Base-by-base conservation (phyloP, 2,113 vertebrate genomes). In the Phrynosoma platyrhinos region DNA sequence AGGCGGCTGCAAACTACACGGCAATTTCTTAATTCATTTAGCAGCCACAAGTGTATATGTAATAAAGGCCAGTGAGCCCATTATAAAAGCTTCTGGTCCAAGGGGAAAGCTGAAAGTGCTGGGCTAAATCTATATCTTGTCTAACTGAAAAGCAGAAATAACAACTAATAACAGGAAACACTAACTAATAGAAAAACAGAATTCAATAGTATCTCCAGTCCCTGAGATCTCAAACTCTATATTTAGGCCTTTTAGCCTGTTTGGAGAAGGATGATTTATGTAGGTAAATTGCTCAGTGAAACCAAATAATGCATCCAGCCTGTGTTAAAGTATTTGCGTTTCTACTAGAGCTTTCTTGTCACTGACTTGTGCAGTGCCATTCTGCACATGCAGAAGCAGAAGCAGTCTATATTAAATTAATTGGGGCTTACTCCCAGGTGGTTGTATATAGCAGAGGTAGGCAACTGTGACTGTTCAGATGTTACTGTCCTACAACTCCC, bases 121-220 rank as follows among this genome's bases (percentile, higher is more conserved):
- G 87, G 91, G 36, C 81, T 3, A 52, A 91, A 83, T 58, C 25
- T 89, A 42, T 76, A 75, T 21, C 72, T 82, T 89, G 75, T 53
- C 89, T 82, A 85, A 23, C 76, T 85, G 88, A 83, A 91, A 91
- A 80, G 40, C 76, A 58, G 40, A 36, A 32, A 86, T 86, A 83
- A 74, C 88, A 90, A 89, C 88, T 93, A 92, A 91, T 75, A 82
- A 71, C 89, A 79, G 77, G 81, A 80, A 90, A 79, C 13, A 0
- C 64, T 79, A 87, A 82, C 83, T 90, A 64, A 92, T 83, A 86
- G 83, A 90, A 91, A 92, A 79, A 84, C 42, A 42, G 82, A 84
- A 89, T 88, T 64, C 86, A 84, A 93, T 53, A 58, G 27, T 42
- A 88, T 66, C 27, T 40, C 53, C 25, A 76, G 62, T 52, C 12